Conservation (phyloP, 2,888 invertebrate genomes). For the Lasioglossum vierecki region DNA sequence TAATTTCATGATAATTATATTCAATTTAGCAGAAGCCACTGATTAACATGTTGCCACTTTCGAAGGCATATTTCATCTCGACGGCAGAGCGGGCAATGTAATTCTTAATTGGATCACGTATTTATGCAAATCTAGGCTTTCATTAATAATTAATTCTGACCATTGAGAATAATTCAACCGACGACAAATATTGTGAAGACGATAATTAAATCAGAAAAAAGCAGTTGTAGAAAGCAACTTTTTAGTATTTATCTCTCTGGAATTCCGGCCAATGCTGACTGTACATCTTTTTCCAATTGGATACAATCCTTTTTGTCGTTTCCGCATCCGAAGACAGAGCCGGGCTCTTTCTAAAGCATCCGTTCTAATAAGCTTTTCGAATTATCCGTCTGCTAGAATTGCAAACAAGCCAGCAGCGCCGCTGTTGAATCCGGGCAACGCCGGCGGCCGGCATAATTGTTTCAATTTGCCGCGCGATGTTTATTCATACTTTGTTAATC, state of each 20-base stretch:
- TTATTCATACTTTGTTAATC: slow-evolving; percentile 71
- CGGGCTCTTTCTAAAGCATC: not conserved
- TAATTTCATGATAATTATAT: not conserved
- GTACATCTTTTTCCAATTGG: not conserved
- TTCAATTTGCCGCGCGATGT: not conserved
- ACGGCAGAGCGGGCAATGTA: not conserved
- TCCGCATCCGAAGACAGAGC: no score
- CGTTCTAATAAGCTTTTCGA: not conserved
- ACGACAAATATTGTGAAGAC: not conserved
- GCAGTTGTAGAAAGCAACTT: no score
- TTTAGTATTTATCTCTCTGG: no score
- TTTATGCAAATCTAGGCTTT: not conserved
- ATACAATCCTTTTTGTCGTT: not conserved
- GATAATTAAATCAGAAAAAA: not conserved
- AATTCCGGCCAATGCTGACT: not conserved
- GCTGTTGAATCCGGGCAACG: not conserved
- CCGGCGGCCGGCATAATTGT: not conserved
- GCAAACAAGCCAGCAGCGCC: not conserved
- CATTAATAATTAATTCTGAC: not conserved
- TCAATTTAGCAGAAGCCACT: no score
- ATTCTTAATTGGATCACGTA: not conserved
- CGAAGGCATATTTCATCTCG: not conserved
- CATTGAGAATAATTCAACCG: no score
- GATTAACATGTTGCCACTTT: not conserved
- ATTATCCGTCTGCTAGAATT: not conserved